Evolutionary conservation across 2,113 vertebrate species (phyloP), one percentile per base, ranked within the genome.

Genomic region (Muntiacus muntjak): DNA sequence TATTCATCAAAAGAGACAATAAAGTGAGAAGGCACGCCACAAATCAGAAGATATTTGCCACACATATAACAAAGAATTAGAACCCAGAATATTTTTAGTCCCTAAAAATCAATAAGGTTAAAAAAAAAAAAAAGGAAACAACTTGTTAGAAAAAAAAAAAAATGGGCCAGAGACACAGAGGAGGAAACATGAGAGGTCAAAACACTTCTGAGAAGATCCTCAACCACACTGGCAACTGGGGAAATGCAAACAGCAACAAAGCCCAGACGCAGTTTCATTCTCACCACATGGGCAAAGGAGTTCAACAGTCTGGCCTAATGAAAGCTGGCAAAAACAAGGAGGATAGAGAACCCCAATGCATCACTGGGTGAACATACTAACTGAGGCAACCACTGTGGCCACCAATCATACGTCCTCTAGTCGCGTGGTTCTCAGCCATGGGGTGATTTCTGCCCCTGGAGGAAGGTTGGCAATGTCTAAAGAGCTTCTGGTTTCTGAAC

Each of bases 301-400:
- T 26, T 47, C 6, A 33, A 21, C 25, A 8, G 21, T 21, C 64
- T 57, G 64, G 36, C 40, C 33, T 2, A 17, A 4, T 5, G 23
- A 19, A 57, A 52, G 36, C 4, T 45, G 79, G 78, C 71, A 19
- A 91, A 19, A 67, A 13, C 12, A 30, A 0, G 17, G 52, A 62
- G 40, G 30, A 15, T 19, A 0, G 1, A 12, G 74, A 43, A 36
- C 1, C 21, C 74, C 11, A 5, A 0, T 0, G 9, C 52, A 4
- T 7, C 45, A 54, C 52, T 76, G 64, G 52, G 78, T 14, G 54
- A 89, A 26, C 14, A 33, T 0, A 3, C 1, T 19, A 26, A 33
- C 0, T 0, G 57, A 33, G 8, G 40, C 3, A 8, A 43, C 11
- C 57, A 23, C 7, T 36, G 4, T 5, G 78, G 28, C 23, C 52